phyloP scores from a whole-genome alignment of 2,888 invertebrate species.

The Biston betularia region DNA sequence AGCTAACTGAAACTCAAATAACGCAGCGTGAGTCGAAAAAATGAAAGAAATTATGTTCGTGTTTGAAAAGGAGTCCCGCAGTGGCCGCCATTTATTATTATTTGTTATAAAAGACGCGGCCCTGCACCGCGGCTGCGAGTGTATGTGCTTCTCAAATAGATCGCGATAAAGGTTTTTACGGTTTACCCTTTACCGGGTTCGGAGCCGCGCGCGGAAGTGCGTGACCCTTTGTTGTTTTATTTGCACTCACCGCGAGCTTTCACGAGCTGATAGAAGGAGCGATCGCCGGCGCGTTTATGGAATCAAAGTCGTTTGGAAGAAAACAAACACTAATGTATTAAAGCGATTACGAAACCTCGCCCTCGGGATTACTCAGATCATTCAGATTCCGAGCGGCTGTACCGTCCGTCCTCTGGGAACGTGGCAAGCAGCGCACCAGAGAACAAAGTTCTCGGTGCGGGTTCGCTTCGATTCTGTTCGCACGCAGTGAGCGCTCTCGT shows the following conservation, averaged over 20 bases:
- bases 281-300: background rate
- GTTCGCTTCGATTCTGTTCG: no score
- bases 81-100: constrained; percentile 17
- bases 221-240: constrained; percentile 34
- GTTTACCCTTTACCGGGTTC: constrained; percentile 18
- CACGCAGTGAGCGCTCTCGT: no score
- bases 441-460: no score
- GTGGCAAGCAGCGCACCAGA: no score
- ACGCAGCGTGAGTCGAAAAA: background rate
- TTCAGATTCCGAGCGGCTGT: no score
- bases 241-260: constrained; percentile 17
- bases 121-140: constrained; percentile 18
- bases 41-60: constrained; percentile 4
- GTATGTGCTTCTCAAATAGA: constrained; percentile 32
- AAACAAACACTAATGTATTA: background rate
- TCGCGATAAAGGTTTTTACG: constrained; percentile 33
- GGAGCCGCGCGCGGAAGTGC: constrained; percentile 15
- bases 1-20: background rate
- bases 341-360: no score
- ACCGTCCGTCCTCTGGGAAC: no score
- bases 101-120: constrained; percentile 14
- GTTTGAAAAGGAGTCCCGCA: constrained; percentile 22
- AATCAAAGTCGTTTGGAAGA: background rate
- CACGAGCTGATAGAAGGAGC: constrained; percentile 11
- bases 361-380: no score